Percentiles rank a stretch among this genome's conserved stretches.
These are phyloP conservation scores for Petromus typicus DNA, from an alignment of 2,113 vertebrate species.

Conservation along the genomic window DNA sequence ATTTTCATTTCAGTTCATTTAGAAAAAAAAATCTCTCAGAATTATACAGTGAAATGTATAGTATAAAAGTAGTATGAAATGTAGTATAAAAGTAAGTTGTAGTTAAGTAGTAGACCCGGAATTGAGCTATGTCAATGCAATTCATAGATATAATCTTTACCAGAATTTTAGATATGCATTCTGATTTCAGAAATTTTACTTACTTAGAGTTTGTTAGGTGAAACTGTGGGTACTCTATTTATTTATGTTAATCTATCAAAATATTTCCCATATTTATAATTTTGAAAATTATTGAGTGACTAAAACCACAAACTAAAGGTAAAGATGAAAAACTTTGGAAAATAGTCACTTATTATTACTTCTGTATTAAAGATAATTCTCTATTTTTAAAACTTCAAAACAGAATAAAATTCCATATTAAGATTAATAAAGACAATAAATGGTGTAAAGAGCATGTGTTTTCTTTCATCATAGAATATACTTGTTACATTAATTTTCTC, in stretches of 20 bases:
- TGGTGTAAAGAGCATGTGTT: background rate
- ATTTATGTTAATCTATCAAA: background rate
- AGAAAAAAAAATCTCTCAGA: background rate
- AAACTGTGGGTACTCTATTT: background rate
- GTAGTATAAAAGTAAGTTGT: background rate
- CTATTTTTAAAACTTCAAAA: background rate
- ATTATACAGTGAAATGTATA: background rate
- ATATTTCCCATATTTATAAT: background rate
- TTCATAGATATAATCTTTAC: background rate
- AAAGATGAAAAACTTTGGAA: background rate
- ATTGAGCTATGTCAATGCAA: background rate
- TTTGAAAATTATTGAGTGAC: background rate
- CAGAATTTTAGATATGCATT: background rate
- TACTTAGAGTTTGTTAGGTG: background rate
- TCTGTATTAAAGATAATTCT: background rate
- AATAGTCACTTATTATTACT: background rate
- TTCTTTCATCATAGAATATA: background rate
- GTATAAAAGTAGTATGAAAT: background rate
- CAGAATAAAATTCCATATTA: background rate
- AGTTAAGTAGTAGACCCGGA: too few species aligned
- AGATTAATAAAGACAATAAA: background rate
- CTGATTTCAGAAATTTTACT: background rate
- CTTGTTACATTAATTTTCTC: background rate
- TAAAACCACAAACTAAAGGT: background rate
- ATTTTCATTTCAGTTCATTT: conserved; percentile 36